Evolutionary conservation across 2,797 vertebrate species (phyloP), one percentile per base, ranked within the genome.

Genomic region (Novumbra hubbsi): DNA sequence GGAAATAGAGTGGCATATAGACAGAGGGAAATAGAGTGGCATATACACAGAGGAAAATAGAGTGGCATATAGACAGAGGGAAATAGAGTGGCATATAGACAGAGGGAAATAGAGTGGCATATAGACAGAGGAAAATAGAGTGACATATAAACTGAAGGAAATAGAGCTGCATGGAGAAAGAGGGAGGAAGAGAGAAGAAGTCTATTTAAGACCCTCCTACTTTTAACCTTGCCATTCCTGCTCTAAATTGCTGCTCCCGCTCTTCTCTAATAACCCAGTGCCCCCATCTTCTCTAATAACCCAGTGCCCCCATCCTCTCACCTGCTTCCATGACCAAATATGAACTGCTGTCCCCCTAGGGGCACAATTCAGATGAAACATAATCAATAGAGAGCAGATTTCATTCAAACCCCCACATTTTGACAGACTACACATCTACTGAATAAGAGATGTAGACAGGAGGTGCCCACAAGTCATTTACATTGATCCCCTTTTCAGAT

Each of bases 331-430:
- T 76, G 34, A 73, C 73, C 65, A 74, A 75, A 64, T 73, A 83
- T 76, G 75, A 81, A 76, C 45, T 74, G 48, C 11, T 21, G 63
- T 12, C 50, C 81, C 52, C 65, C 78, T 34, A 3, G 17, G 21
- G 81, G 77, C 55, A 72, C 48, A 49, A 38, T 78, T 84, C 27
- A 81, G 74, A 81, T 75, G 65, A 84, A 73, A 66, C 19, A 38
- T 49, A 62, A 73, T 75, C 65, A 48, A 27, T 65, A 77, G 62
- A 70, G 63, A 81, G 73, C 27, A 8, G 64, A 84, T 83, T 82
- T 85, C 64, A 83, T 88, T 83, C 76, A 76, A 77, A 79, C 57
- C 75, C 71, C 8, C 50, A 57, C 48, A 8, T 72, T 57, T 19
- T 9, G 49, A 30, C 65, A 57, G 67, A 66, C 76, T 14, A 14